Evolutionary conservation across 1,140 invertebrate species (phyloP).

Genomic region (Gyrodactylus salaris): DNA sequence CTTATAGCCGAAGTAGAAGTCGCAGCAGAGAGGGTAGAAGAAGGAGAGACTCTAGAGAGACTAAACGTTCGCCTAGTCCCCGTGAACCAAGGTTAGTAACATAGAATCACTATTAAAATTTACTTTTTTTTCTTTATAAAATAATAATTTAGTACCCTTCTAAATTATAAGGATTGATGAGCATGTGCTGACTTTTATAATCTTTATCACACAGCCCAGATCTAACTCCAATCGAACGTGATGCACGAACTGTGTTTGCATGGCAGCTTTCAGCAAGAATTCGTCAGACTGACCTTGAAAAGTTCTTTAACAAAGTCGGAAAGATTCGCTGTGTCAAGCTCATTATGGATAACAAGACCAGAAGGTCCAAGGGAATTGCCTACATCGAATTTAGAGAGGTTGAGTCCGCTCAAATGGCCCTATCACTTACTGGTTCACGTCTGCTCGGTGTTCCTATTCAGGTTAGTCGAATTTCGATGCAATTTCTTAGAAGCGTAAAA

Average conservation of each 20-base stretch:
- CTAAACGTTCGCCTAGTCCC: not conserved
- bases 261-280: conserved; percentile 44
- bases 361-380: conserved; percentile 87
- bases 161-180: no score
- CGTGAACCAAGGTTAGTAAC: not conserved
- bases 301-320: conserved; percentile 92
- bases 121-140: no score
- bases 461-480: no score
- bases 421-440: conserved; percentile 44
- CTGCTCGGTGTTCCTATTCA: conserved; percentile 38
- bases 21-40: not conserved
- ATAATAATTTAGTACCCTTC: no score
- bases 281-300: conserved; percentile 69
- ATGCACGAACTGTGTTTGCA: conserved; percentile 86
- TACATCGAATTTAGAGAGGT: conserved; percentile 97
- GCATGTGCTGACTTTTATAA: no score
- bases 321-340: conserved; percentile 76
- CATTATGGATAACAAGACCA: conserved; percentile 92
- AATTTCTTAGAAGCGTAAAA: no score
- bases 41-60: not conserved
- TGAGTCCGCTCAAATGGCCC: conserved; percentile 73
- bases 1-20: not conserved
- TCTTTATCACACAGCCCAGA: not conserved
- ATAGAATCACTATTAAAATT: not conserved
- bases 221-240: conserved; percentile 24